phyloP scores from a whole-genome alignment of 2,797 vertebrate species.

The Sparidentex hasta region DNA sequence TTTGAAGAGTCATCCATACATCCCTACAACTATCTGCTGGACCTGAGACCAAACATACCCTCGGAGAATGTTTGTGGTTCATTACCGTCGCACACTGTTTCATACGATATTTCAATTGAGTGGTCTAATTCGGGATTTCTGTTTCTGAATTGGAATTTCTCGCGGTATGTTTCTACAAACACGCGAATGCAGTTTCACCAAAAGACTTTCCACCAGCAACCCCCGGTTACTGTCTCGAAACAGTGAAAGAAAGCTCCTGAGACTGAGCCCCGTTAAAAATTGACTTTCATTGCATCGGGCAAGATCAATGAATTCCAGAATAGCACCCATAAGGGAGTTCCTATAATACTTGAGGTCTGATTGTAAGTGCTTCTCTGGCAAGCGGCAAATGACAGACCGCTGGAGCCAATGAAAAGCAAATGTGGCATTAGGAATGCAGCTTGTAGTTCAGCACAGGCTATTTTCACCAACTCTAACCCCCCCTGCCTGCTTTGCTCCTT shows the following conservation, averaged over 20 bases:
- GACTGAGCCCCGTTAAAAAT: constrained; percentile 45
- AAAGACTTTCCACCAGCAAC: constrained; percentile 9
- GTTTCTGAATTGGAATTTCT: neutral
- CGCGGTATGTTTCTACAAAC: neutral
- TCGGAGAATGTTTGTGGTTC: neutral
- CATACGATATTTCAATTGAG: neutral
- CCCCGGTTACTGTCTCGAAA: constrained; percentile 2
- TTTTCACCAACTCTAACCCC: constrained; percentile 60
- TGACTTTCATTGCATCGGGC: constrained; percentile 47
- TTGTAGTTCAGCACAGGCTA: constrained; percentile 63
- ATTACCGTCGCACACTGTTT: neutral
- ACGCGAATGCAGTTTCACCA: constrained; percentile 25
- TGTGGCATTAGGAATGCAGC: constrained; percentile 67
- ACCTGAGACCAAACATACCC: neutral
- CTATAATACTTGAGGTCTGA: constrained; percentile 60
- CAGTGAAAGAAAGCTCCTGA: constrained; percentile 18
- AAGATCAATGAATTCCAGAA: constrained; percentile 66
- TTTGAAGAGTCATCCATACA: neutral
- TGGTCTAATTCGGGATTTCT: neutral
- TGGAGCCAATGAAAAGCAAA: constrained; percentile 64
- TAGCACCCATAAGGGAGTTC: constrained; percentile 57
- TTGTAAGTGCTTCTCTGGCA: constrained; percentile 68
- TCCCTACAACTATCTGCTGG: neutral
- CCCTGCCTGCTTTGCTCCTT: constrained; percentile 56
- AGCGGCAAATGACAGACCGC: constrained; percentile 44